Evolutionary conservation across 2,797 vertebrate species (phyloP).

Genomic region (Sebastes flavidus): DNA sequence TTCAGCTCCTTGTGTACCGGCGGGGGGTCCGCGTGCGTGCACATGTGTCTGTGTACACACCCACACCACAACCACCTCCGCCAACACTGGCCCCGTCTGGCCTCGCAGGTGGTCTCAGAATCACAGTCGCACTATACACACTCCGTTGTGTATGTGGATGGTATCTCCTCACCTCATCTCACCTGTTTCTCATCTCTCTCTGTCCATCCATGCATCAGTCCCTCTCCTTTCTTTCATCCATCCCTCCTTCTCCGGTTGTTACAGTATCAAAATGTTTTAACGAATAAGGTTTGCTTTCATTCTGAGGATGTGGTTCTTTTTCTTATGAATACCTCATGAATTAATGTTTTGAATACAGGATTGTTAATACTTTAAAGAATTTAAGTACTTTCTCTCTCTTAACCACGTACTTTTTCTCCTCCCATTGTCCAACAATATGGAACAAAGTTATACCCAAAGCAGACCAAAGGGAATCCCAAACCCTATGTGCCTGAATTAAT

Average conservation of each 20-base stretch:
- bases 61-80: background rate
- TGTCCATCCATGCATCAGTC: background rate
- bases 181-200: background rate
- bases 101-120: slow-evolving; percentile 38
- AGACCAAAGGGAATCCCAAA: background rate
- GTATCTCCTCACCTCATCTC: background rate
- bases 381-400: background rate
- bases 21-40: slow-evolving; percentile 34
- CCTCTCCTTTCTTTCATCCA: background rate
- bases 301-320: background rate
- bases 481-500: background rate
- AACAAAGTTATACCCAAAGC: background rate
- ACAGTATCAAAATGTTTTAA: background rate
- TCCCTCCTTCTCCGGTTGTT: background rate
- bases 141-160: background rate
- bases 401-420: background rate
- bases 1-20: slow-evolving; percentile 21
- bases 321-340: background rate
- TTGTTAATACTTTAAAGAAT: background rate
- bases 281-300: background rate
- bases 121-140: background rate
- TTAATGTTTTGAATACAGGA: background rate
- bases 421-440: background rate
- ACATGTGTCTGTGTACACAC: background rate
- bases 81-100: slow-evolving; percentile 21